A percentile compares a stretch with the other conserved stretches of the same genome.
These are phyloP conservation scores for Lasius platythorax DNA, from an alignment of 2,888 invertebrate genomes.

Conservation along the genomic window DNA sequence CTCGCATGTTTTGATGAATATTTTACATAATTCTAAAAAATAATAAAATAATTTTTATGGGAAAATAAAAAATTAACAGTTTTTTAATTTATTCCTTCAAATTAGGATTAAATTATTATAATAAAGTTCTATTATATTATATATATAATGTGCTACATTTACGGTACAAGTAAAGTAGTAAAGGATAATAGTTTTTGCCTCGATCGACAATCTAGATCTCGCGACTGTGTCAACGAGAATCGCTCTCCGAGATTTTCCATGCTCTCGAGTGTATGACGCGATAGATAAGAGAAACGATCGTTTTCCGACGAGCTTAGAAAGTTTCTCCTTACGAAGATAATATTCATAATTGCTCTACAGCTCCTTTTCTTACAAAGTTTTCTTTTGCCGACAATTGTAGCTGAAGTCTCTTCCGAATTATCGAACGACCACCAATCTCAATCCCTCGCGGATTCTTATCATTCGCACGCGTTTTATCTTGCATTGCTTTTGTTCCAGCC, in stretches of 20 bases:
- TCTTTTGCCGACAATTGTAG: constrained; percentile 50
- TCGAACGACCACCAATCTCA: constrained; percentile 35
- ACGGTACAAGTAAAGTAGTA: not conserved
- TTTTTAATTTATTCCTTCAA: not conserved
- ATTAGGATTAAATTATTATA: constrained; percentile 6
- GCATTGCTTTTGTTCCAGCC: not conserved
- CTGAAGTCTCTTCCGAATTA: constrained; percentile 26
- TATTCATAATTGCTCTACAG: constrained; percentile 69
- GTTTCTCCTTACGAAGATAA: constrained; percentile 67
- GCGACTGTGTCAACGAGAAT: constrained; percentile 31
- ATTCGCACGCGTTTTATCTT: constrained; percentile 5
- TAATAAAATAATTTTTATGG: not conserved
- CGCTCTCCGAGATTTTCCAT: constrained; percentile 55
- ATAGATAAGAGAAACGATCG: constrained; percentile 64
- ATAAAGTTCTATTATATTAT: not conserved
- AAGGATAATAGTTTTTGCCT: not conserved
- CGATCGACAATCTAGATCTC: constrained; percentile 28
- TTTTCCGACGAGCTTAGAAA: constrained; percentile 58
- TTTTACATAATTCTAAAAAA: not conserved
- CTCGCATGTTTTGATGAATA: no score
- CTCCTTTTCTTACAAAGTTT: constrained; percentile 37
- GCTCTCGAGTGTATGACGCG: constrained; percentile 52
- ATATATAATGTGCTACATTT: constrained; percentile 5
- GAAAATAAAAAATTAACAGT: not conserved
- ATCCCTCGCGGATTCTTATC: constrained; percentile 12